Evolutionary conservation across 1,140 invertebrate genomes (phyloP).

Genomic region (Aphelenchoides avenae): DNA sequence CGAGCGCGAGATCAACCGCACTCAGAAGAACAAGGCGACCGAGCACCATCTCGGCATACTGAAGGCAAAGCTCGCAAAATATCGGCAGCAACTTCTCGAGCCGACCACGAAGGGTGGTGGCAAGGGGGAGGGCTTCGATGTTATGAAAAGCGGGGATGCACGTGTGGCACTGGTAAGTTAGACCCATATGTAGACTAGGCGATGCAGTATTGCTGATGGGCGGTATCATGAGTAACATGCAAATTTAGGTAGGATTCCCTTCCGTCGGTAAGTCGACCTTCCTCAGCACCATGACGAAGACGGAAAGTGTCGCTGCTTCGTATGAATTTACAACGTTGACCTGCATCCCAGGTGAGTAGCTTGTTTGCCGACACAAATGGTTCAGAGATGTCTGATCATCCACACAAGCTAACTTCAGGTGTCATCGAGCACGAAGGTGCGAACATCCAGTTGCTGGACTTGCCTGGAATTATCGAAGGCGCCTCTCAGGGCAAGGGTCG

Average conservation of each 20-base stretch:
- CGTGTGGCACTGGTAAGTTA: constrained; percentile 95
- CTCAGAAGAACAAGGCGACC: constrained; percentile 97
- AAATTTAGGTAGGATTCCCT: constrained; percentile 62
- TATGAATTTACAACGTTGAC: constrained; percentile 99
- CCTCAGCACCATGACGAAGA: constrained; percentile 78
- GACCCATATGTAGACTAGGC: no score
- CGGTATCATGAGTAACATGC: background rate
- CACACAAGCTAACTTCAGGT: constrained; percentile 72
- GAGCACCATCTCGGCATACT: constrained; percentile 96
- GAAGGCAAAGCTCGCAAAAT: constrained; percentile 98
- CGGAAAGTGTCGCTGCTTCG: constrained; percentile 79
- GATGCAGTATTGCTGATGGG: no score
- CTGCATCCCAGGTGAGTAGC: constrained; percentile 80
- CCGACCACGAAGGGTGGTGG: constrained; percentile 83
- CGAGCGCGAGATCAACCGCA: constrained; percentile 80
- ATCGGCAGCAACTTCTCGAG: constrained; percentile 86
- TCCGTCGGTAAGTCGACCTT: constrained; percentile 74
- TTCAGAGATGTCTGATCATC: no score
- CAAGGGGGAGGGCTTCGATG: constrained; percentile 98
- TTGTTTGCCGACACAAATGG: background rate
- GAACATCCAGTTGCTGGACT: constrained; percentile 95
- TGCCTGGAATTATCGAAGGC: constrained; percentile 99
- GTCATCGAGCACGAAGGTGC: constrained; percentile 67
- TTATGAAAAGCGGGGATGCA: constrained; percentile 97
- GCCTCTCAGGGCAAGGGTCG: constrained; percentile 94